Evolutionary conservation across 2,888 invertebrate species (phyloP).

Genomic region (Hedya salicella): DNA sequence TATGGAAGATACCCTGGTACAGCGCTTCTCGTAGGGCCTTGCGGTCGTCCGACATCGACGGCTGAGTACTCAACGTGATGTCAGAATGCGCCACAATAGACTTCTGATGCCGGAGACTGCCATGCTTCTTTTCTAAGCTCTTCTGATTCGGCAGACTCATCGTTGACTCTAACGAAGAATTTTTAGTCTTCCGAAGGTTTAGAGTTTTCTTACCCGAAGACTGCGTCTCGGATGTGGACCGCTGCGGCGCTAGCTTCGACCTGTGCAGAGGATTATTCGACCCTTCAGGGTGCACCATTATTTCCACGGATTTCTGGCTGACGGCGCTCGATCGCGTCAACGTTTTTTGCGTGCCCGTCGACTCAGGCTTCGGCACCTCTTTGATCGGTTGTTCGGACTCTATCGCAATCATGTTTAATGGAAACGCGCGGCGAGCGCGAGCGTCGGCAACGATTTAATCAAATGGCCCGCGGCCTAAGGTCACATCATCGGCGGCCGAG

Average conservation of each 20-base stretch:
- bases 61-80: constrained; percentile 79
- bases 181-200: constrained; percentile 80
- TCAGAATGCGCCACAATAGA: constrained; percentile 86
- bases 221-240: constrained; percentile 79
- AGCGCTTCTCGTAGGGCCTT: constrained; percentile 90
- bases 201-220: constrained; percentile 76
- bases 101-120: constrained; percentile 85
- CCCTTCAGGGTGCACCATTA: constrained; percentile 80
- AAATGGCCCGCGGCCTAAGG: constrained; percentile 48
- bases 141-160: constrained; percentile 83
- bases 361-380: constrained; percentile 68
- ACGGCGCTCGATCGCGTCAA: constrained; percentile 86
- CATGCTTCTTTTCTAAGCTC: constrained; percentile 82
- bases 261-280: constrained; percentile 78
- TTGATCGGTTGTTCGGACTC: constrained; percentile 76
- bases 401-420: constrained; percentile 74
- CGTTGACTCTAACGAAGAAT: constrained; percentile 82
- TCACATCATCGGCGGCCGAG: constrained; percentile 81
- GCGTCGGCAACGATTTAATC: constrained; percentile 49
- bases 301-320: constrained; percentile 86
- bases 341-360: constrained; percentile 79
- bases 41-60: constrained; percentile 84
- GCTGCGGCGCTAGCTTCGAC: constrained; percentile 77
- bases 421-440: constrained; percentile 40
- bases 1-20: constrained; percentile 91